A percentile compares a stretch with the other conserved stretches of the same genome.
These are phyloP conservation scores for Porites australiensis DNA, from an alignment of 64 coral and sea anemone genomes.

Conservation along the genomic window DNA sequence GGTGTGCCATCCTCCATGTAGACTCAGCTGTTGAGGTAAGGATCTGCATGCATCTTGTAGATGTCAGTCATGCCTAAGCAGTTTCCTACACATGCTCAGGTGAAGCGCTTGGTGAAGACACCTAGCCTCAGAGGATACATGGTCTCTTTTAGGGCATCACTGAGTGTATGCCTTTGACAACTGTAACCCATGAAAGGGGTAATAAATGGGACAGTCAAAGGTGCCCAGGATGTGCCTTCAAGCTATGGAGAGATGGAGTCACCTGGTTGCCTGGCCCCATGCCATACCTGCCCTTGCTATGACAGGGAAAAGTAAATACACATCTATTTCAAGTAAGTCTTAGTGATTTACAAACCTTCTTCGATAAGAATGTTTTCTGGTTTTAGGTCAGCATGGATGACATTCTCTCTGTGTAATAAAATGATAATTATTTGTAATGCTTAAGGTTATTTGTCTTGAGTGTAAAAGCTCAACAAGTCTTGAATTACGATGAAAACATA, in stretches of 20 bases:
- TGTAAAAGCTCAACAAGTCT: too few relatives aligned
- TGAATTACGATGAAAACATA: too few relatives aligned
- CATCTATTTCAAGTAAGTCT: too few relatives aligned
- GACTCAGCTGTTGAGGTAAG: not conserved
- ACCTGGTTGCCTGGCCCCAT: too few relatives aligned
- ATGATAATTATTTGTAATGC: not conserved
- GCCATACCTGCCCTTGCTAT: too few relatives aligned
- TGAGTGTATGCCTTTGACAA: not conserved
- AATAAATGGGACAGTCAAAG: not conserved
- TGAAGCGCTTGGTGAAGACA: not conserved
- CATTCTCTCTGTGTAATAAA: slow-evolving; percentile 76
- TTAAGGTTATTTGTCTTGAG: too few relatives aligned
- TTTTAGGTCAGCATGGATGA: slow-evolving; percentile 97
- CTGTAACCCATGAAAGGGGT: not conserved
- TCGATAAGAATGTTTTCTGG: slow-evolving; percentile 97
- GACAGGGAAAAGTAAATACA: too few relatives aligned
- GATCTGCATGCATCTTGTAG: not conserved
- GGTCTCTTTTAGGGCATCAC: not conserved
- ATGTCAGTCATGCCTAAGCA: not conserved
- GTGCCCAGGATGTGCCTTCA: not conserved
- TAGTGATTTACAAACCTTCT: not conserved
- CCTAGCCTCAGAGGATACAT: not conserved
- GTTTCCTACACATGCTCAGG: not conserved
- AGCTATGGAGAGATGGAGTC: not conserved
- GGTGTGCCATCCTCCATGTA: not conserved